A percentile compares a stretch with the other conserved stretches of the same genome.
These are phyloP conservation scores for Unio delphinus DNA, from an alignment of 2,888 invertebrate genomes.

Conservation along the genomic window DNA sequence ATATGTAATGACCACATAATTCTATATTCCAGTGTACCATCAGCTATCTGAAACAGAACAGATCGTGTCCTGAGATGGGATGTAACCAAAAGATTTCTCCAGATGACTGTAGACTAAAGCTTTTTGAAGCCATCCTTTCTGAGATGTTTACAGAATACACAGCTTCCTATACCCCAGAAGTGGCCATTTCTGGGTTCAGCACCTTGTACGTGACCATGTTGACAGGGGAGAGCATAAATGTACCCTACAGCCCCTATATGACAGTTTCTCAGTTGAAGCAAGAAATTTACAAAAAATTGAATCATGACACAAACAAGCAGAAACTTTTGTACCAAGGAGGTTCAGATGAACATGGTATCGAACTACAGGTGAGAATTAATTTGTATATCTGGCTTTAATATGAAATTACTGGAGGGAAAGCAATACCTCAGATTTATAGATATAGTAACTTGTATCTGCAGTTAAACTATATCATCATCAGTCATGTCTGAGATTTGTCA, in stretches of 20 bases:
- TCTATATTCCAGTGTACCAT: constrained; percentile 35
- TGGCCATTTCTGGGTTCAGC: constrained; percentile 7
- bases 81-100: constrained; percentile 17
- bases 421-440: too few species aligned
- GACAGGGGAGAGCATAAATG: constrained; percentile 37
- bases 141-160: constrained; percentile 43
- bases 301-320: constrained; percentile 37
- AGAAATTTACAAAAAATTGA: constrained; percentile 21
- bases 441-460: too few species aligned
- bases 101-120: constrained; percentile 15
- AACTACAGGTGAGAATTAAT: constrained; percentile 29
- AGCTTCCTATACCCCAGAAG: constrained; percentile 18
- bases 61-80: constrained; percentile 32
- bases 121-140: constrained; percentile 31
- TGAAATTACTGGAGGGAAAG: too few species aligned
- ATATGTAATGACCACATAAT: too few species aligned
- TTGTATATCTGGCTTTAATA: too few species aligned
- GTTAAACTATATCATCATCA: too few species aligned
- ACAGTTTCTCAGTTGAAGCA: constrained; percentile 30
- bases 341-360: constrained; percentile 8
- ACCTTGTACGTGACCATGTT: constrained; percentile 32
- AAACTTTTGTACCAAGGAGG: constrained; percentile 37
- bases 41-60: constrained; percentile 17
- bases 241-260: constrained; percentile 30
- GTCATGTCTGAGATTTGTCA: too few species aligned